These are phyloP conservation scores for Oncorhynchus tshawytscha DNA, from an alignment of 2,113 vertebrate species.

Conservation along the genomic window DNA sequence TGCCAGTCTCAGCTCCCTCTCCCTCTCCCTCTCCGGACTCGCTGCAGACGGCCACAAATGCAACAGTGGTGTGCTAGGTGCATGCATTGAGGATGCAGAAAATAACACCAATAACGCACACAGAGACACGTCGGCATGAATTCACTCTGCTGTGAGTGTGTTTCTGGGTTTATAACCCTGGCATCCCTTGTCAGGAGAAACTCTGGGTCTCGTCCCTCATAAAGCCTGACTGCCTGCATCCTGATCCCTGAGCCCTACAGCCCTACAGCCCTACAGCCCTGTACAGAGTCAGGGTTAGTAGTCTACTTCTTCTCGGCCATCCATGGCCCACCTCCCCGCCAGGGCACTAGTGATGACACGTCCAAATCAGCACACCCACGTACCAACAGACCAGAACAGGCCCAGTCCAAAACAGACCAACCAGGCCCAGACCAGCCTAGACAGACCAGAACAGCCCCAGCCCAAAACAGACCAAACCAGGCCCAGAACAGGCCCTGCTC, in stretches of 20 bases:
- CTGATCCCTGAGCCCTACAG: background rate
- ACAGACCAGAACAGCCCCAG: too few species aligned
- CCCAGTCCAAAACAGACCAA: too few species aligned
- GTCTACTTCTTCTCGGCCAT: constrained; percentile 26
- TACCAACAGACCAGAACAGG: background rate
- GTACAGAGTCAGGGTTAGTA: constrained; percentile 30
- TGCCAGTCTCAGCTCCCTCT: constrained; percentile 24
- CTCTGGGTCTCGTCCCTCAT: background rate
- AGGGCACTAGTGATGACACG: constrained; percentile 38
- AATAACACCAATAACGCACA: too few species aligned
- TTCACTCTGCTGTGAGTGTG: too few species aligned
- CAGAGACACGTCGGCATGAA: too few species aligned
- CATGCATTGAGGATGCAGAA: background rate
- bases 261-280: too few species aligned
- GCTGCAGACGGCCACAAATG: background rate
- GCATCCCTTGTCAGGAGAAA: too few species aligned
- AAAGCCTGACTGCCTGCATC: background rate
- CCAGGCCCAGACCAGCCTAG: too few species aligned
- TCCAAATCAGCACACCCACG: constrained; percentile 39
- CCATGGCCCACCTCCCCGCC: constrained; percentile 21
- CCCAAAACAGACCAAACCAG: too few species aligned
- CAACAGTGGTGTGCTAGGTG: background rate
- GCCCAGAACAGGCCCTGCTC: too few species aligned
- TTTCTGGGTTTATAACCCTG: too few species aligned
- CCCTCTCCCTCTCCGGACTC: background rate